These are phyloP conservation scores for Cephalopterus ornatus DNA, from an alignment of 2,113 vertebrate species.

Conservation along the genomic window DNA sequence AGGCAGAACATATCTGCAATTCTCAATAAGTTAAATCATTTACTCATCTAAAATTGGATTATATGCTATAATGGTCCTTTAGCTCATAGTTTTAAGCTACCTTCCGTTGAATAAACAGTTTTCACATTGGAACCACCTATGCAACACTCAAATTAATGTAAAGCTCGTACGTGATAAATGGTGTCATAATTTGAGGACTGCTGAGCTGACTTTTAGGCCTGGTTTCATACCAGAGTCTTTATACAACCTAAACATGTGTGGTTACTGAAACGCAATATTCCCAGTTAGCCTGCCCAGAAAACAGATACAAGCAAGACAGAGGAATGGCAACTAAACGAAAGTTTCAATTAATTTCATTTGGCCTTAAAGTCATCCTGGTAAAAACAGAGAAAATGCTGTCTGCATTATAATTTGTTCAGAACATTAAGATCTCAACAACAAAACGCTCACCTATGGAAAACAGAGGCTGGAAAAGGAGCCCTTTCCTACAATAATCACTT, in stretches of 20 bases:
- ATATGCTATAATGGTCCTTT: not conserved
- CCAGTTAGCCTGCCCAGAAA: not conserved
- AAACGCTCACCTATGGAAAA: not conserved
- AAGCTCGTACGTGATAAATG: not conserved
- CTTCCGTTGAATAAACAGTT: not conserved
- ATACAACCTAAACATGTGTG: not conserved
- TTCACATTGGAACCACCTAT: not conserved
- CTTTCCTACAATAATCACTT: not conserved
- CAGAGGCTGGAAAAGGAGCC: not conserved
- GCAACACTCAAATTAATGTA: not conserved
- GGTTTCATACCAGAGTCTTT: not conserved
- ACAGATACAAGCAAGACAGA: not conserved
- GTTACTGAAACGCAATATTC: not conserved
- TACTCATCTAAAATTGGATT: not conserved
- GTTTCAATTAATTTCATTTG: not conserved
- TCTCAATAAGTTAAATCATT: not conserved
- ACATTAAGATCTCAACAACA: not conserved
- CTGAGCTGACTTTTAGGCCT: not conserved
- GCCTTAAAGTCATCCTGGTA: not conserved
- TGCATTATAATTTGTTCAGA: not conserved
- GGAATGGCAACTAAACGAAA: not conserved
- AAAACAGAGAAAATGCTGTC: not conserved
- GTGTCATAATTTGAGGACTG: not conserved
- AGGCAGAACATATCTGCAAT: not conserved
- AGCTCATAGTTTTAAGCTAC: not conserved